Evolutionary conservation across 2,113 vertebrate species (phyloP).

Genomic region (Arvicanthis niloticus): DNA sequence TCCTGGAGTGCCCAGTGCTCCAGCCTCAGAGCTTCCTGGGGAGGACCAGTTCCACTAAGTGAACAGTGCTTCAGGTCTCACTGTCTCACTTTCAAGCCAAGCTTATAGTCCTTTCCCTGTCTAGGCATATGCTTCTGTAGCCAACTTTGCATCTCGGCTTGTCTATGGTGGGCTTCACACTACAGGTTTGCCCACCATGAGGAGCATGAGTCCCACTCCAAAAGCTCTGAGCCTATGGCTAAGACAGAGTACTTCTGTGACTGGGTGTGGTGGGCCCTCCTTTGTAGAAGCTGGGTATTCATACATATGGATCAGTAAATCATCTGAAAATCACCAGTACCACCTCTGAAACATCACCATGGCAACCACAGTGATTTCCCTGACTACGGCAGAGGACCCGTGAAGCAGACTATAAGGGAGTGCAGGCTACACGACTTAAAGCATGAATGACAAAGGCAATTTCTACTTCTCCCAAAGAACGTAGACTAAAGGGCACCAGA

Average conservation of each 20-base stretch:
- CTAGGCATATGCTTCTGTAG: fast-evolving
- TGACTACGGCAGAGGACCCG: neutral
- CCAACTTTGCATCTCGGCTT: too few relatives aligned
- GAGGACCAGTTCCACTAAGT: too few relatives aligned
- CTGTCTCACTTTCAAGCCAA: neutral
- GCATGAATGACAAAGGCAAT: neutral
- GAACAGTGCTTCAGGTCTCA: neutral
- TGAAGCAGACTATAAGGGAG: neutral
- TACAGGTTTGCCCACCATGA: neutral
- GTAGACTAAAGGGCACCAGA: neutral
- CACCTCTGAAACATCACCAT: neutral
- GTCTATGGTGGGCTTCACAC: neutral
- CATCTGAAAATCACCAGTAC: neutral
- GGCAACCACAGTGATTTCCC: neutral
- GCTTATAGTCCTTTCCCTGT: fast-evolving
- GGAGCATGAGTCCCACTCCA: neutral
- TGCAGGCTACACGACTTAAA: too few relatives aligned
- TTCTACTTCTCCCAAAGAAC: neutral
- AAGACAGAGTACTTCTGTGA: neutral
- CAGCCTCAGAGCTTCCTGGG: neutral
- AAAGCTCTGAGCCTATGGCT: neutral
- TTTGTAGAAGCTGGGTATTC: neutral
- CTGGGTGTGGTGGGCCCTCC: too few relatives aligned
- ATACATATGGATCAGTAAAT: neutral
- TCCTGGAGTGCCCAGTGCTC: fast-evolving